Base-by-base conservation (phyloP, 2,888 invertebrate genomes). In the Cryptops parisi region DNA sequence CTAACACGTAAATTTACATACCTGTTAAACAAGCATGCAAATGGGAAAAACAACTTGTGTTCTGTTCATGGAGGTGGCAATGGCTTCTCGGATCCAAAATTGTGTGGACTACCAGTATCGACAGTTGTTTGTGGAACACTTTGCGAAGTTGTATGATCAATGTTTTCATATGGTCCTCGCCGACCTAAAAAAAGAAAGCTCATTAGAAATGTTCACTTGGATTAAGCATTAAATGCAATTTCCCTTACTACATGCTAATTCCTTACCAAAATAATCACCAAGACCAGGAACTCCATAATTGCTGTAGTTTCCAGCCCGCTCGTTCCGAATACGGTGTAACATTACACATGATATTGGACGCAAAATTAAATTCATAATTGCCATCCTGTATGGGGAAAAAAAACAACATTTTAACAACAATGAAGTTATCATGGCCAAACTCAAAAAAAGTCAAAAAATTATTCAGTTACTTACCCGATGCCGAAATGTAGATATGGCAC, bases 241-340 rank as follows among this genome's bases (percentile, higher is more conserved):
- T 33, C 15, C 15, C 15, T 33, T 33, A 33, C 15, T 33, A 6
- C 33, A 33, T 33, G 33, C 33, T 33, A 9, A 33, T 15, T 9
- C 6, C 15, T 48, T 40, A 44, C 53, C 53, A 53, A 53, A 53
- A 53, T 53, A 53, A 47, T 53, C 44, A 23, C 53, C 47, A 21
- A 53, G 40, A 4, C 33, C 44, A 12, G 53, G 47, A 23, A 53
- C 40, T 15, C 53, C 53, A 39, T 38, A 53, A 39, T 47, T 53
- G 23, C 27, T 53, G 24, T 53, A 53, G 23, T 21, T 47, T 22
- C 53, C 53, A 19, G 21, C 40, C 19, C 53, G 33, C 24, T 53
- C 53, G 39, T 27, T 53, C 27, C 26, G 45, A 54, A 46, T 22
- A 55, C 24, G 48, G 40, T 47, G 48, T 47, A 45, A 54, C 50